phyloP scores from a whole-genome alignment of 2,113 vertebrate species.

The Entosphenus tridentatus region DNA sequence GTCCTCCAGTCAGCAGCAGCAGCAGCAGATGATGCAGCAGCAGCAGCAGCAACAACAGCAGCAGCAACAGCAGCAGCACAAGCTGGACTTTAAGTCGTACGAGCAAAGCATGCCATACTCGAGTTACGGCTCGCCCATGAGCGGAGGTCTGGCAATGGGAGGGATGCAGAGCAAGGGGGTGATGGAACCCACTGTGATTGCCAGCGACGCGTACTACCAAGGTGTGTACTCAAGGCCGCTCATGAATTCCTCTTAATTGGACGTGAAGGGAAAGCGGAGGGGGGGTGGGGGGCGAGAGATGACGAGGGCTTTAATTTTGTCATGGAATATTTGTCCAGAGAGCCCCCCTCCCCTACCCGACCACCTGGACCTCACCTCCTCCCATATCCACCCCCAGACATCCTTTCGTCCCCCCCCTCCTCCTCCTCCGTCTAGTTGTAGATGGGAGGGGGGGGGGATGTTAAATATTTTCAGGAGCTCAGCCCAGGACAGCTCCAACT shows the following conservation, averaged over 20 bases:
- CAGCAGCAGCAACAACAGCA: conserved; percentile 16
- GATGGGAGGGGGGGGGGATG: no score
- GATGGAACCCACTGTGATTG: conserved; percentile 59
- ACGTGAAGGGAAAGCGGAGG: no score
- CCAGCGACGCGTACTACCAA: conserved; percentile 67
- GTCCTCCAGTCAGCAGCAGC: conserved; percentile 89
- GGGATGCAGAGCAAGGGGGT: conserved; percentile 67
- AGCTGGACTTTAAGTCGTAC: conserved; percentile 98
- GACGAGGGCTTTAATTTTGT: no score
- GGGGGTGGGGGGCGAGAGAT: no score
- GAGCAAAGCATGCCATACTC: conserved; percentile 98
- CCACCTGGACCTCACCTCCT: no score
- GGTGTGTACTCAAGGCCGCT: conserved; percentile 89
- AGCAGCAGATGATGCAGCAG: conserved; percentile 19
- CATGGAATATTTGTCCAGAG: no score
- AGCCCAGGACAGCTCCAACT: no score
- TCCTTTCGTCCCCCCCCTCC: conserved; percentile 17
- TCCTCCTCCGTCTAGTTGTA: no score
- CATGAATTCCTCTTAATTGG: conserved; percentile 79
- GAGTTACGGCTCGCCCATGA: conserved; percentile 70
- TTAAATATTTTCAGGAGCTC: no score
- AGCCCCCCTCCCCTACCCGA: no score
- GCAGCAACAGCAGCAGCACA: conserved; percentile 28
- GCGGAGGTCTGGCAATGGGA: conserved; percentile 68
- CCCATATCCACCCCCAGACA: conserved; percentile 10